Base-by-base conservation (phyloP, 1,140 invertebrate species). In the Capitella teleta region DNA sequence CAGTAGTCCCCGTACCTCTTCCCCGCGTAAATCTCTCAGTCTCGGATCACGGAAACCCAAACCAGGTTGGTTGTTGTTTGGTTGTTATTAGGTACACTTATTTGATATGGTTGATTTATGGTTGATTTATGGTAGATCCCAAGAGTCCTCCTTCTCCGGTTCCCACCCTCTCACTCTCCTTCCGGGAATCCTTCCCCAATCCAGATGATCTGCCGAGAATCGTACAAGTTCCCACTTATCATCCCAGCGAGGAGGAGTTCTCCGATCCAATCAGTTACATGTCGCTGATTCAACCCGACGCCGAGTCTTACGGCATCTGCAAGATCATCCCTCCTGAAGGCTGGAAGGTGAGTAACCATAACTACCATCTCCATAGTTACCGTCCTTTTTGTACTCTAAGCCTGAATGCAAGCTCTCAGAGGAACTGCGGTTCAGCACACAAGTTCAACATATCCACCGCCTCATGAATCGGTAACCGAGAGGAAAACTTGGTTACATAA, bases 391-490 rank as follows among this genome's bases (percentile, higher is more conserved):
- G 57, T 52, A 44, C 53, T 70, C 74, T 30, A 54, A 82, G 75
- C 85, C 88, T 0, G 84, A 89, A 60, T 92, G 88, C 62, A 83
- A 85, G 62, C 81, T 93, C 0, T 80, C 80, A 30, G 86, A 85
- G 61, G 84, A 84, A 60, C 86, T 88, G 79, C 73, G 84, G 45
- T 95, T 94, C 61, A 87, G 83, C 0, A 86, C 86, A 1, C 85
- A 89, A 47, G 89, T 91, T 69, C 91, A 95, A 61, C 92, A 92
- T 58, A 80, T 93, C 19, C 84, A 91, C 61, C n/a, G n/a, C n/a
- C n/a, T n/a, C n/a, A n/a, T n/a, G n/a, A n/a, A n/a, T n/a, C n/a
- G n/a, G n/a, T n/a, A n/a, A n/a, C n/a, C n/a, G n/a, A n/a, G n/a
- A n/a, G n/a, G n/a, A n/a, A n/a, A n/a, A n/a, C n/a, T n/a, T n/a